Conservation (phyloP, 37 sponge, comb jelly and placozoan species). For the Chondrosia reniformis region DNA sequence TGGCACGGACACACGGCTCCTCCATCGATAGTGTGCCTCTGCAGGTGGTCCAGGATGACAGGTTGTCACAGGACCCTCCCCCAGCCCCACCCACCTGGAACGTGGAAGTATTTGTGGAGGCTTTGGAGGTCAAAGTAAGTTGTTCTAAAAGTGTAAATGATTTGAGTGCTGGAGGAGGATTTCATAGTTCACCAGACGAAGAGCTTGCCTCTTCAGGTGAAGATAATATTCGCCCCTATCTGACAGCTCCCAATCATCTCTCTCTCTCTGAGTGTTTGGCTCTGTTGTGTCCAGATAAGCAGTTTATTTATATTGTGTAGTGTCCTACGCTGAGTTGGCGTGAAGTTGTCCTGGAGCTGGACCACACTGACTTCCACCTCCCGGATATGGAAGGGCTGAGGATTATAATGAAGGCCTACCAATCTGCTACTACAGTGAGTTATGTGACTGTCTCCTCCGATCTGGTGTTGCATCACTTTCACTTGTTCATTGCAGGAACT, state of each 20-base stretch:
- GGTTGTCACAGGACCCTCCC: slow-evolving; percentile 20
- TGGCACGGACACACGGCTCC: slow-evolving; percentile 58
- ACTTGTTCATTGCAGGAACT: slow-evolving; percentile 19
- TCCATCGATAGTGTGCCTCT: slow-evolving; percentile 69
- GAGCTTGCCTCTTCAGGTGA: neutral
- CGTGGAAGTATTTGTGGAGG: slow-evolving; percentile 63
- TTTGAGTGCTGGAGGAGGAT: neutral
- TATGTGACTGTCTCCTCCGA: neutral
- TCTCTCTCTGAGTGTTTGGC: neutral
- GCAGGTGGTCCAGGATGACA: slow-evolving; percentile 44
- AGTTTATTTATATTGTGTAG: slow-evolving; percentile 3
- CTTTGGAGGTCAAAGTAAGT: slow-evolving; percentile 57
- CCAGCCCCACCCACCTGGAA: slow-evolving; percentile 82
- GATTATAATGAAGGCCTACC: slow-evolving; percentile 79
- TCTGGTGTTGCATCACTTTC: neutral
- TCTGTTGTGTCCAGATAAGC: neutral
- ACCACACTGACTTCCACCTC: slow-evolving; percentile 89
- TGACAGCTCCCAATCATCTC: neutral
- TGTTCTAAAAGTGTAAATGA: neutral
- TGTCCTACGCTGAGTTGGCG: slow-evolving; percentile 81
- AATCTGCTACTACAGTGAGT: slow-evolving; percentile 34
- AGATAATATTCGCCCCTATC: slow-evolving; percentile 14
- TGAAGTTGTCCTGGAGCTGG: slow-evolving; percentile 87
- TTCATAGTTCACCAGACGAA: slow-evolving; percentile 10
- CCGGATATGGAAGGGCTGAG: slow-evolving; percentile 80